Conservation (phyloP, 1,140 invertebrate species). For the Rhyzopertha dominica region DNA sequence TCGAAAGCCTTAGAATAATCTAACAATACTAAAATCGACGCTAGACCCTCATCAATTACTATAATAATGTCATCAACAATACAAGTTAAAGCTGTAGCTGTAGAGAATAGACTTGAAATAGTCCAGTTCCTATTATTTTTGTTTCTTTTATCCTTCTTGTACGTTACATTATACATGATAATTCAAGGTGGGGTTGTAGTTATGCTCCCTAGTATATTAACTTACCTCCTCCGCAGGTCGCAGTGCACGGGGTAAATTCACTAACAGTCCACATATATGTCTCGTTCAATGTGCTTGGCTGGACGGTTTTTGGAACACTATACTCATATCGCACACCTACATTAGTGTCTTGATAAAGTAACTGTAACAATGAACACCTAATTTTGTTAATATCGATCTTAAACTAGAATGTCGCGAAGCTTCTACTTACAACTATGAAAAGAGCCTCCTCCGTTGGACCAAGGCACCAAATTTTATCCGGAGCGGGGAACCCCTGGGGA, state of each 20-base stretch:
- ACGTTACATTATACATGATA: too few species aligned
- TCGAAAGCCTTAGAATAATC: too few species aligned
- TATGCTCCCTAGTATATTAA: too few species aligned
- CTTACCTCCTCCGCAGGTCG: slow-evolving; percentile 81
- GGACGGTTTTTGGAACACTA: slow-evolving; percentile 72
- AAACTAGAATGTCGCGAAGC: too few species aligned
- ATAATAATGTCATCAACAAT: too few species aligned
- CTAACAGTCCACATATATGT: slow-evolving; percentile 76
- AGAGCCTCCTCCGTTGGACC: slow-evolving; percentile 86
- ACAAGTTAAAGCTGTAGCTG: too few species aligned
- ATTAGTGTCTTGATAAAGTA: slow-evolving; percentile 81
- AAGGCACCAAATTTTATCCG: slow-evolving; percentile 73
- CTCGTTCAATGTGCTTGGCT: slow-evolving; percentile 59
- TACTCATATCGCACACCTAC: slow-evolving; percentile 88
- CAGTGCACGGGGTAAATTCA: slow-evolving; percentile 74
- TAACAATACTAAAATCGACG: too few species aligned
- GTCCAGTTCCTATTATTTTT: too few species aligned
- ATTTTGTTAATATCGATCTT: neutral
- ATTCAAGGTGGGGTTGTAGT: too few species aligned
- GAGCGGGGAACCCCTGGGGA: slow-evolving; percentile 71
- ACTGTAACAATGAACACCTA: slow-evolving; percentile 49
- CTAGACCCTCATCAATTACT: too few species aligned
- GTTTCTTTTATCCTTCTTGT: too few species aligned
- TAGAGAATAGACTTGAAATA: too few species aligned
- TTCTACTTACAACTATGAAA: slow-evolving; percentile 76